Evolutionary conservation across 2,797 vertebrate genomes (phyloP), one percentile per base, ranked within the genome.

Genomic region (Champsocephalus gunnari): DNA sequence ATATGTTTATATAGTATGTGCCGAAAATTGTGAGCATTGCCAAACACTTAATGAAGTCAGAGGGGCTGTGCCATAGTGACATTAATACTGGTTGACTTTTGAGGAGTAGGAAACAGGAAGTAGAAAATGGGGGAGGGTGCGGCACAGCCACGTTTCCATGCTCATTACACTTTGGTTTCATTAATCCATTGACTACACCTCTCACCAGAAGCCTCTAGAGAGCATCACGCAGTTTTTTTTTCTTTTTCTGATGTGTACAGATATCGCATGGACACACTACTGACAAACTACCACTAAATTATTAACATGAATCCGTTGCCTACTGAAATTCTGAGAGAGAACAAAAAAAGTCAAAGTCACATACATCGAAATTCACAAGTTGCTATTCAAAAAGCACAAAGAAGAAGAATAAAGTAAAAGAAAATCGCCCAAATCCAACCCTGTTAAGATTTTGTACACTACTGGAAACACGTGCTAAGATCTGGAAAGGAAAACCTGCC

Each of bases 1-100:
- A 92, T 93, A 93, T 93, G 92, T 93, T 82, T 75, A 88, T 75
- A 88, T 84, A 75, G 83, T 87, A 76, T 88, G 84, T 83, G 91
- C 89, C 75, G n/a, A 80, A 84, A 88, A 90, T 47, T 45, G 58
- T 48, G 64, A 80, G 75, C 74, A 49, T 73, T 41, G 72, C 44
- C 59, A 66, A 78, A 88, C 71, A 55, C 38, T 24, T 34, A 55
- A 63, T 56, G 63, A 56, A 28, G 71, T 73, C 17, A 16, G 47
- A 44, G 38, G 53, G 59, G 19, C 65, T 61, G 54, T 55, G 77
- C 59, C 70, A 57, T 3, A 59, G 51, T 44, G 66, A 83, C 43
- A 53, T 6, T 56, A 4, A 77, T 19, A 56, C n/a, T 17, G 16
- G 4, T 45, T 53, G 53, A 58, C 43, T 53, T 73, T 43, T 24